phyloP scores from a whole-genome alignment of 92 coral and sea anemone species.

The Meandrina meandrites region DNA sequence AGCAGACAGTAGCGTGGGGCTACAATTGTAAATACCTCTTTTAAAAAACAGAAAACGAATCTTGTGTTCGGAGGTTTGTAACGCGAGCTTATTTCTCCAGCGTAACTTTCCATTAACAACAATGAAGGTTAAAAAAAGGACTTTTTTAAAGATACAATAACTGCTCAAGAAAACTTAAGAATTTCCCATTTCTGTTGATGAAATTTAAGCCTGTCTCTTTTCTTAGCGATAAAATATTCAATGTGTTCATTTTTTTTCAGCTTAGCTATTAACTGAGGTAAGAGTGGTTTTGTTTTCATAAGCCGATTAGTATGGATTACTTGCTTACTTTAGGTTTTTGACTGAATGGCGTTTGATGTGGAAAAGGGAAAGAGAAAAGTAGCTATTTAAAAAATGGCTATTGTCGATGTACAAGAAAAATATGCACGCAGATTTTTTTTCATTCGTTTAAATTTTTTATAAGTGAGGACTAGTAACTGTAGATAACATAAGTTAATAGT shows the following conservation, averaged over 20 bases:
- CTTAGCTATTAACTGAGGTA: no score
- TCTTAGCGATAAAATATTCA: no score
- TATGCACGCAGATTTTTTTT: neutral
- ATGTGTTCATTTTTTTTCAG: no score
- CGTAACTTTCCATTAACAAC: neutral
- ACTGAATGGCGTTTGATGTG: neutral
- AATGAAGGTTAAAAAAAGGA: no score
- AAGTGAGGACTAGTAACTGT: neutral
- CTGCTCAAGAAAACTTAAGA: no score
- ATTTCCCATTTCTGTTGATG: no score
- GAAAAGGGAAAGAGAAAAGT: neutral
- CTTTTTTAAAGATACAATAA: no score
- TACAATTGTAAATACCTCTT: neutral
- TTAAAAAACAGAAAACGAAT: neutral
- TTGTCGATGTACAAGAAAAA: neutral
- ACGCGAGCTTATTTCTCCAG: neutral
- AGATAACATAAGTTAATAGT: neutral
- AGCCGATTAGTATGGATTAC: no score
- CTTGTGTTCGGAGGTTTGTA: no score
- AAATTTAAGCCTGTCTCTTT: no score
- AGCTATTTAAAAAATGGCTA: neutral
- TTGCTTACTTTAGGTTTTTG: no score
- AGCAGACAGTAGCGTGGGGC: neutral
- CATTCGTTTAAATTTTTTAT: neutral
- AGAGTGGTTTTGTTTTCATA: no score